These are phyloP conservation scores for Bombus superbus DNA, from an alignment of 1,140 invertebrate genomes.

Conservation along the genomic window DNA sequence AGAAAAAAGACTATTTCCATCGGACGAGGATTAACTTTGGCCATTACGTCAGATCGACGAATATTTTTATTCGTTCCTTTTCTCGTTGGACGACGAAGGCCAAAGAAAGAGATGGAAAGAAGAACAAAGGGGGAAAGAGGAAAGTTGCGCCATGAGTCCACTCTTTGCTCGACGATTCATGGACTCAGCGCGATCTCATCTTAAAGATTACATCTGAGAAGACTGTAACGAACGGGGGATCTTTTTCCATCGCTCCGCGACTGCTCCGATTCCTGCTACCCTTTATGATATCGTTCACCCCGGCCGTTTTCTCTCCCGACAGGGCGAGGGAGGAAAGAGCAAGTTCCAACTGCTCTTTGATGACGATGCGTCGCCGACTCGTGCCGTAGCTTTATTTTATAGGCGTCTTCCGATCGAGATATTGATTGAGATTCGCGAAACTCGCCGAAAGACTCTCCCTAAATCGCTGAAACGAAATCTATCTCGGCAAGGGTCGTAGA, in stretches of 20 bases:
- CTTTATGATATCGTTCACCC: conserved; percentile 70
- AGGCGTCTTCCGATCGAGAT: conserved; percentile 62
- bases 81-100: neutral
- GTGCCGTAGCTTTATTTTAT: conserved; percentile 72
- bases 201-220: conserved; percentile 73
- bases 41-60: conserved; percentile 31
- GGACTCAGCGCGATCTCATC: conserved; percentile 74
- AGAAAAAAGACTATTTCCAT: neutral
- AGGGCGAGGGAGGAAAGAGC: neutral
- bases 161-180: conserved; percentile 65
- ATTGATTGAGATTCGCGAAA: conserved; percentile 68
- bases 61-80: conserved; percentile 4
- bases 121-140: conserved; percentile 27
- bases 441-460: conserved; percentile 39
- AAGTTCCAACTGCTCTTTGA: conserved; percentile 72
- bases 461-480: conserved; percentile 45
- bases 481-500: neutral
- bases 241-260: conserved; percentile 62
- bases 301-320: conserved; percentile 11
- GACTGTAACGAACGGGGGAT: conserved; percentile 65
- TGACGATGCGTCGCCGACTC: conserved; percentile 72
- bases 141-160: conserved; percentile 54
- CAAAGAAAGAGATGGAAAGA: neutral
- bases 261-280: conserved; percentile 65
- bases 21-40: conserved; percentile 8